phyloP scores from a whole-genome alignment of 2,797 vertebrate genomes.

The Hyperoplus lanceolatus region DNA sequence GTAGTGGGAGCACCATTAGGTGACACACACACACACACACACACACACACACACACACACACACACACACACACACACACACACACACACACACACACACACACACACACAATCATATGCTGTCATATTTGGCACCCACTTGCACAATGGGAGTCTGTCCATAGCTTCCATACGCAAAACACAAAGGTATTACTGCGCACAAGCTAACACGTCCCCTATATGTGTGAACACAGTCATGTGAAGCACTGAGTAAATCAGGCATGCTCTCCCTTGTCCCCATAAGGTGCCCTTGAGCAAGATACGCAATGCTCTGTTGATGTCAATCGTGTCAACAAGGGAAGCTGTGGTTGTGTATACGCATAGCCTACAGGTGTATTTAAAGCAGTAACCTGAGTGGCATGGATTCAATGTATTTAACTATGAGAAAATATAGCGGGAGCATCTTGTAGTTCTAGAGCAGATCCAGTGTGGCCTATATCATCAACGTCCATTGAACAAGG shows the following conservation, averaged over 20 bases:
- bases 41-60: conserved; percentile 11
- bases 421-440: not conserved
- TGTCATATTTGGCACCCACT: conserved; percentile 29
- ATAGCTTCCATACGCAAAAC: not conserved
- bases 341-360: not conserved
- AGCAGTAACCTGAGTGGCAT: not conserved
- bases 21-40: conserved; percentile 9
- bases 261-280: not conserved
- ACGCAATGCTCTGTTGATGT: not conserved
- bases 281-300: conserved; percentile 22
- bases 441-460: not conserved
- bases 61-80: not conserved
- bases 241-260: conserved; percentile 1
- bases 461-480: not conserved
- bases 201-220: not conserved
- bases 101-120: not conserved
- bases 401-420: not conserved
- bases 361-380: not conserved
- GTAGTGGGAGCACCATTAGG: conserved; percentile 7
- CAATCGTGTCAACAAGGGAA: not conserved
- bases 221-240: conserved; percentile 16
- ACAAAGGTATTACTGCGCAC: conserved; percentile 3
- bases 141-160: conserved; percentile 4
- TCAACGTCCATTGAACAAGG: not conserved
- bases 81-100: conserved; percentile 13